Conservation (phyloP, 2,113 vertebrate genomes). For the Naja naja region DNA sequence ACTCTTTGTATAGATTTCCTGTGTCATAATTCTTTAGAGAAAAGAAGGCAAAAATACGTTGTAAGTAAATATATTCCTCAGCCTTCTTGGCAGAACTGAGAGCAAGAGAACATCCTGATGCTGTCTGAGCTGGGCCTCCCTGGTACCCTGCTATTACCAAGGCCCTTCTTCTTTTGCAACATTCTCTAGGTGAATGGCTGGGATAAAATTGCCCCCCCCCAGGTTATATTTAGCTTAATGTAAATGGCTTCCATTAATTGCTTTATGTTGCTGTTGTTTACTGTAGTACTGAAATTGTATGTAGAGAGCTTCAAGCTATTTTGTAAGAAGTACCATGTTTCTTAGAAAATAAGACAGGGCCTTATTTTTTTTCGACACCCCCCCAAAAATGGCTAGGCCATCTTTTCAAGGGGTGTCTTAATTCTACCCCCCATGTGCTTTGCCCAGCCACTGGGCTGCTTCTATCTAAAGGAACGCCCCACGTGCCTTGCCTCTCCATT, state of each 20-base stretch:
- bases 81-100: neutral
- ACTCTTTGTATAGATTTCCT: slow-evolving; percentile 12
- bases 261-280: neutral
- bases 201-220: neutral
- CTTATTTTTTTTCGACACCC: no score
- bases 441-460: no score
- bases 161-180: neutral
- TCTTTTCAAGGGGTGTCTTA: no score
- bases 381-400: no score
- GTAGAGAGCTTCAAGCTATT: neutral
- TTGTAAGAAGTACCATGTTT: neutral
- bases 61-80: neutral
- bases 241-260: neutral
- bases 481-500: no score
- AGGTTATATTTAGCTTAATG: neutral
- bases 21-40: neutral
- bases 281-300: neutral
- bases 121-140: neutral
- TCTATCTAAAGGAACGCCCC: no score
- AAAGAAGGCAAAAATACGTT: neutral
- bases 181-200: neutral
- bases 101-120: neutral
- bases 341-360: no score
- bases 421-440: no score
- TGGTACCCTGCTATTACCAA: neutral